Conservation (phyloP, 1,140 invertebrate species). For the Drosophila bipectinata region DNA sequence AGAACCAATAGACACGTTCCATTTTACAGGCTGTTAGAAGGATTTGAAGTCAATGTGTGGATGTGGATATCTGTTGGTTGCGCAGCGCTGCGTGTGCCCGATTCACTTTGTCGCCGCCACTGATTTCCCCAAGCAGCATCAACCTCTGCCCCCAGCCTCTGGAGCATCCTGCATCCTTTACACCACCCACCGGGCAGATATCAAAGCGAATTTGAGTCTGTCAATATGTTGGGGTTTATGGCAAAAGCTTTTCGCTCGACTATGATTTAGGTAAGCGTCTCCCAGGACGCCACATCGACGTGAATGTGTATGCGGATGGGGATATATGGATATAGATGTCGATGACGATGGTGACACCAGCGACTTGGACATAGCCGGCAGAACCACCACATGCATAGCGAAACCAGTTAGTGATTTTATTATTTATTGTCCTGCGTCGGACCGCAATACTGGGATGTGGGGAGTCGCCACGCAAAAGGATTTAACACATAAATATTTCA, state of each 20-base stretch:
- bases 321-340: conserved; percentile 15
- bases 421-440: conserved; percentile 68
- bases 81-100: conserved; percentile 24
- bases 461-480: conserved; percentile 48
- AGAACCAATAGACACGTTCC: conserved; percentile 37
- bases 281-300: conserved; percentile 25
- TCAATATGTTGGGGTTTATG: conserved; percentile 72
- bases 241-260: conserved; percentile 52
- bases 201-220: conserved; percentile 50
- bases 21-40: conserved; percentile 24
- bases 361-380: conserved; percentile 25
- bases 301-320: conserved; percentile 6
- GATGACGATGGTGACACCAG: conserved; percentile 36
- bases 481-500: conserved; percentile 74
- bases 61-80: conserved; percentile 10
- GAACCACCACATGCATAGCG: conserved; percentile 11
- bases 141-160: background rate
- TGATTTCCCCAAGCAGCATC: conserved; percentile 72
- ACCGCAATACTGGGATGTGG: conserved; percentile 13
- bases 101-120: conserved; percentile 54
- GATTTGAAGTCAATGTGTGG: conserved; percentile 12
- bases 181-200: conserved; percentile 10
- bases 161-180: background rate
- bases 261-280: conserved; percentile 76
- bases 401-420: conserved; percentile 72